Conservation (phyloP, 2,888 invertebrate species). For the Dexiosoma caninum region DNA sequence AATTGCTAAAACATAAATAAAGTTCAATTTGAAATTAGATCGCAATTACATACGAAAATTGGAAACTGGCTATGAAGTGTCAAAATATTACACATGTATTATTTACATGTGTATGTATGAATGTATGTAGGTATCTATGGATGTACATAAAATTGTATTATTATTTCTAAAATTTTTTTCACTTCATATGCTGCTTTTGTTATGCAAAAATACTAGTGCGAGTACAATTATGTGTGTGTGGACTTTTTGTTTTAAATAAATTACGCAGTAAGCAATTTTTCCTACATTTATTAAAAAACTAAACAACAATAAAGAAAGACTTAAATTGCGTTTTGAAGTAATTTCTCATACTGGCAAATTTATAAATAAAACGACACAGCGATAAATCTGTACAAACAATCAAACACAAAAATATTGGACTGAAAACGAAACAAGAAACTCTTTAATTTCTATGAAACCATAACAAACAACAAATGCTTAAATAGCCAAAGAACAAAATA, state of each 20-base stretch:
- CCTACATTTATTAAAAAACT: not conserved
- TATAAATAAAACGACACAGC: slow-evolving; percentile 29
- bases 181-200: no score
- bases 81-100: no score
- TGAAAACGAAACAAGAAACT: slow-evolving; percentile 2
- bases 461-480: slow-evolving; percentile 20
- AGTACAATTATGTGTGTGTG: not conserved
- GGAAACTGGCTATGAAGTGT: no score
- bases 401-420: not conserved
- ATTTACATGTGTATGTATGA: no score
- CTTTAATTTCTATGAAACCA: slow-evolving; percentile 25
- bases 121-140: not conserved
- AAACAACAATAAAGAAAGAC: slow-evolving; percentile 27
- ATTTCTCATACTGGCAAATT: not conserved
- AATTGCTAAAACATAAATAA: not conserved
- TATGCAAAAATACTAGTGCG: no score
- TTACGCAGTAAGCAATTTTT: slow-evolving; percentile 45
- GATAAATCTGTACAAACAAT: not conserved
- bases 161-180: no score
- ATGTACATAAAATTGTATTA: no score
- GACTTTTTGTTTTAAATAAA: not conserved
- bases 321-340: slow-evolving; percentile 39
- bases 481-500: slow-evolving; percentile 36
- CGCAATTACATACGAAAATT: no score
- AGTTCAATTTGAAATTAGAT: not conserved